These are phyloP conservation scores for Polymixis flavicincta DNA, from an alignment of 2,888 invertebrate genomes.

Conservation along the genomic window DNA sequence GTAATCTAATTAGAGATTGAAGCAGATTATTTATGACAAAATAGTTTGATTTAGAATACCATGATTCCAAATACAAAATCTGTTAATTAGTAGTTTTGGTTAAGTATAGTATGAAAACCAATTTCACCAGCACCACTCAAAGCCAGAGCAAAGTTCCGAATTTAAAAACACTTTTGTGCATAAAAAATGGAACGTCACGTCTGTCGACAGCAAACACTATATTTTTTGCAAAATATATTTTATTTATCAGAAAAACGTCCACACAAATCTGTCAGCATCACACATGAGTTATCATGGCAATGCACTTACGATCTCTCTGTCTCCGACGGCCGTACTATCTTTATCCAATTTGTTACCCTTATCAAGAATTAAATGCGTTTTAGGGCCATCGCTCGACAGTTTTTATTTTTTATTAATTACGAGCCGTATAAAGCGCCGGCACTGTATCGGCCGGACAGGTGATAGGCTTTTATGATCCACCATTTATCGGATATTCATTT, in stretches of 20 bases:
- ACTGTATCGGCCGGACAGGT: conserved; percentile 79
- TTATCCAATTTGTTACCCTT: conserved; percentile 91
- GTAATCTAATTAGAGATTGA: neutral
- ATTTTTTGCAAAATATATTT: conserved; percentile 42
- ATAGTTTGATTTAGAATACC: neutral
- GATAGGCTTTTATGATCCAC: conserved; percentile 85
- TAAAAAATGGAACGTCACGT: conserved; percentile 28
- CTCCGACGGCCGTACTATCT: conserved; percentile 87
- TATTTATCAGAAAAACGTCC: conserved; percentile 68
- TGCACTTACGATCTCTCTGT: conserved; percentile 90
- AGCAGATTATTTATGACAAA: neutral
- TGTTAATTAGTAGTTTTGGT: neutral
- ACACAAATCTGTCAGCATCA: conserved; percentile 70
- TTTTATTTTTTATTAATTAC: conserved; percentile 89
- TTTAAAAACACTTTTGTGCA: conserved; percentile 25
- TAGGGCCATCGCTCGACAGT: conserved; percentile 83
- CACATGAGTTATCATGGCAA: conserved; percentile 87
- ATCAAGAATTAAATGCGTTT: conserved; percentile 91
- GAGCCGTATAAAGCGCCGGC: conserved; percentile 79
- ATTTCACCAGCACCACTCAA: conserved; percentile 3
- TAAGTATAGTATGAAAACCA: neutral
- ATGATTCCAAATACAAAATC: neutral
- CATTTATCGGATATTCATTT: conserved; percentile 86
- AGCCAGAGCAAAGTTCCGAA: neutral
- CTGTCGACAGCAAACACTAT: conserved; percentile 25